These are phyloP conservation scores for Clavelina lepadiformis DNA, from an alignment of 23 tunicate genomes.

Conservation along the genomic window DNA sequence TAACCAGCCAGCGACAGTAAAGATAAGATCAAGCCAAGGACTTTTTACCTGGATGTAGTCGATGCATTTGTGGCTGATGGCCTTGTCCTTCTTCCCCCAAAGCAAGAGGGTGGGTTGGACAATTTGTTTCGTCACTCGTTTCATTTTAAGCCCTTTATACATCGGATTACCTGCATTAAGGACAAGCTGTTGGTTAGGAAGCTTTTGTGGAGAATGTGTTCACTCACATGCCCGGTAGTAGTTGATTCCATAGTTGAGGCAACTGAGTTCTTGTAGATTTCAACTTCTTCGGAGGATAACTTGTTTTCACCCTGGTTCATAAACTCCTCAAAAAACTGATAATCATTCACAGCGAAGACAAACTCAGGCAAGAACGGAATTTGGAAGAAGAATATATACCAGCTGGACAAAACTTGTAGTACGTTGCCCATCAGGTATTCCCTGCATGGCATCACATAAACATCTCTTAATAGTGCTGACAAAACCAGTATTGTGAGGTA, in stretches of 20 bases:
- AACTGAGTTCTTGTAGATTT: conserved; percentile 37
- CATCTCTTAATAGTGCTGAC: too few species aligned
- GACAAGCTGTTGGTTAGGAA: neutral
- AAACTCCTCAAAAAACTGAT: neutral
- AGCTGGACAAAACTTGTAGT: neutral
- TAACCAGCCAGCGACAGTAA: too few species aligned
- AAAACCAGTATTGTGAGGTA: too few species aligned
- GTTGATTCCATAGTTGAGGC: conserved; percentile 25
- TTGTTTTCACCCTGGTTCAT: conserved; percentile 8
- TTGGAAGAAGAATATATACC: conserved; percentile 41
- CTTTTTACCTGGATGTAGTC: neutral
- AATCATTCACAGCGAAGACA: conserved; percentile 29
- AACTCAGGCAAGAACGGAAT: conserved; percentile 57
- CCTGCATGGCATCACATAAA: conserved; percentile 5
- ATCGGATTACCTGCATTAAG: conserved; percentile 6
- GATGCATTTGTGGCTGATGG: neutral
- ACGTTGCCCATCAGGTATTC: conserved; percentile 1
- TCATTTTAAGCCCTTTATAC: conserved; percentile 4
- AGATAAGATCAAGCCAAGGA: too few species aligned
- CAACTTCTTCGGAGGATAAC: conserved; percentile 43
- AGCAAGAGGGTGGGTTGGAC: conserved; percentile 13
- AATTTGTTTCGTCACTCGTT: neutral
- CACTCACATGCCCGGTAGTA: conserved; percentile 57
- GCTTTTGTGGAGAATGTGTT: neutral
- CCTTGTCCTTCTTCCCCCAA: conserved; percentile 28